Conservation (phyloP, 2,888 invertebrate genomes). For the Unio delphinus region DNA sequence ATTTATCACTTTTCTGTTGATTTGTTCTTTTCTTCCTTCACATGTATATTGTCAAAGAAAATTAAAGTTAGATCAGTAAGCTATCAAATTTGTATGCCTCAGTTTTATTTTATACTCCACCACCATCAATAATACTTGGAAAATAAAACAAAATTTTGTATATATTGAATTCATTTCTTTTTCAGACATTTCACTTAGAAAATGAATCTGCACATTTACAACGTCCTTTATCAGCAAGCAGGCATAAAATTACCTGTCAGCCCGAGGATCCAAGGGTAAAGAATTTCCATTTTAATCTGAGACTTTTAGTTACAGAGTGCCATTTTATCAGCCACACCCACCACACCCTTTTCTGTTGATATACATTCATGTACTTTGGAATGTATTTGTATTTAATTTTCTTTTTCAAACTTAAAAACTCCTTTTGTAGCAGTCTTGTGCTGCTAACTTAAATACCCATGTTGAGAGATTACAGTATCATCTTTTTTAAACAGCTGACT, state of each 20-base stretch:
- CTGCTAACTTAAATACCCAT: no score
- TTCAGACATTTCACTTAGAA: constrained; percentile 62
- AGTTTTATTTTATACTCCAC: no score
- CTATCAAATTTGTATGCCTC: no score
- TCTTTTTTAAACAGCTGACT: no score
- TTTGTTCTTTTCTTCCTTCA: neutral
- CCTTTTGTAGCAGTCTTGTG: no score
- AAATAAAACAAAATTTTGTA: neutral
- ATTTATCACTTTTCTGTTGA: neutral
- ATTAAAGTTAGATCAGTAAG: no score
- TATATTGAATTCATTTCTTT: neutral
- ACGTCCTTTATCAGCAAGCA: constrained; percentile 21
- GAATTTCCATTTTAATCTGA: constrained; percentile 2
- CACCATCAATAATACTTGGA: neutral
- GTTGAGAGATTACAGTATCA: no score
- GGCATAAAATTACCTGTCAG: constrained; percentile 20
- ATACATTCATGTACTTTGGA: no score
- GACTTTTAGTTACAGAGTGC: neutral
- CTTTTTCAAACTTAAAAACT: no score
- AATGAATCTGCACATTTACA: constrained; percentile 51
- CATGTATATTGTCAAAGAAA: neutral
- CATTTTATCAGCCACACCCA: neutral
- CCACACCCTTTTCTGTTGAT: neutral
- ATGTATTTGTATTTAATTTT: no score
- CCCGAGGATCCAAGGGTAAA: constrained; percentile 50